Evolutionary conservation across 2,113 vertebrate species (phyloP).

Genomic region (Helogale parvula): DNA sequence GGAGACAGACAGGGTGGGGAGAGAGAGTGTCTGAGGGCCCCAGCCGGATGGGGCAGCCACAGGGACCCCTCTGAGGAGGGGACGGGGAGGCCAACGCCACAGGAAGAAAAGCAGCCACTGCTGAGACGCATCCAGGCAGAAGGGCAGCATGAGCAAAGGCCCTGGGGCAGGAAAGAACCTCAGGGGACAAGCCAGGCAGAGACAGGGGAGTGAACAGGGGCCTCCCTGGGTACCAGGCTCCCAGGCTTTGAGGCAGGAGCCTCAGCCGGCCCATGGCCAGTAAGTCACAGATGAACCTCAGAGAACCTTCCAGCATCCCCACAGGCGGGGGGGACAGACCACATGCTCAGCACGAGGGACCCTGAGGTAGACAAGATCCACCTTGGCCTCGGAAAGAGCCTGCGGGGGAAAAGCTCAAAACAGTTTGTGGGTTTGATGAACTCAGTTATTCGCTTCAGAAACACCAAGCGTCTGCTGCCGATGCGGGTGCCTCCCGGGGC

Average conservation of each 20-base stretch:
- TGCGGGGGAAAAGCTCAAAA: no score
- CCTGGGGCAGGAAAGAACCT: background rate
- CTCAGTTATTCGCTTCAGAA: background rate
- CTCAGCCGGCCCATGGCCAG: background rate
- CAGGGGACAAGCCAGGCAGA: background rate
- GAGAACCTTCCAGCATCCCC: background rate
- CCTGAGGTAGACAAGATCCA: background rate
- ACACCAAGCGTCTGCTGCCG: background rate
- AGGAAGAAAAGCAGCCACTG: no score
- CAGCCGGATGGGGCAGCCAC: rapidly evolving
- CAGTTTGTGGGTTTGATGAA: background rate
- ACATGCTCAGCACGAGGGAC: background rate
- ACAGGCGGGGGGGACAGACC: background rate
- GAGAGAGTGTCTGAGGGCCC: rapidly evolving
- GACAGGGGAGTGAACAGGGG: background rate
- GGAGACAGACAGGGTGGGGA: background rate
- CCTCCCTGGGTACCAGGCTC: background rate
- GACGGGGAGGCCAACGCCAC: rapidly evolving
- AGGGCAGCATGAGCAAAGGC: background rate
- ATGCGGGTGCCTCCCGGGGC: rapidly evolving
- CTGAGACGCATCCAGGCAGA: background rate
- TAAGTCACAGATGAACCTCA: background rate
- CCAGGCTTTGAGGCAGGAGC: background rate
- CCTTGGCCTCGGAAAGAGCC: background rate
- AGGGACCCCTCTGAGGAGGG: background rate